Conservation (phyloP, 2,888 invertebrate genomes). For the Drosophila fulvimacula region DNA sequence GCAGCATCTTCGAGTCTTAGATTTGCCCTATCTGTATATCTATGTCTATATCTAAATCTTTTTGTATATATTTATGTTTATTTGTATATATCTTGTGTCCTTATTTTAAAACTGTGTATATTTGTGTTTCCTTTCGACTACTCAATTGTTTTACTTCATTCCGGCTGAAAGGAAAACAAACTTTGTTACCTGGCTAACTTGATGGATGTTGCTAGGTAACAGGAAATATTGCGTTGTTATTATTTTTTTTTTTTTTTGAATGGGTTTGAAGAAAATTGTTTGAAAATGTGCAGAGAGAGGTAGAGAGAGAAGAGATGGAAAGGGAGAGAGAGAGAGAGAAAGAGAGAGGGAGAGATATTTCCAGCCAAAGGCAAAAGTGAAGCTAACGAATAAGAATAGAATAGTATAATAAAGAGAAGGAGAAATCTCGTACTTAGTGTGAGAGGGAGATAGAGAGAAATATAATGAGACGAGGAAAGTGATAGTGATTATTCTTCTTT, state of each 20-base stretch:
- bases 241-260: no score
- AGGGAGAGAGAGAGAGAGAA: not conserved
- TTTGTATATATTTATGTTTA: not conserved
- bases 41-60: not conserved
- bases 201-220: slow-evolving; percentile 45
- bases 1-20: slow-evolving; percentile 13
- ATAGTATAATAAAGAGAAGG: no score
- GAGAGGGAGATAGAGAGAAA: no score
- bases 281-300: not conserved
- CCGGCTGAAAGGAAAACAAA: slow-evolving; percentile 15
- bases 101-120: not conserved
- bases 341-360: not conserved
- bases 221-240: not conserved
- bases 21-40: not conserved
- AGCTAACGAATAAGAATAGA: no score
- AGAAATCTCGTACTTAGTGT: no score
- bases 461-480: no score
- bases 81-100: not conserved
- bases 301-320: not conserved
- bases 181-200: slow-evolving; percentile 24
- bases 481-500: no score
- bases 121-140: slow-evolving; percentile 20
- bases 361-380: no score
- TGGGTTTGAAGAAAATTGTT: no score
- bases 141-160: slow-evolving; percentile 7